Conservation (phyloP, 2,113 vertebrate species). For the Saimiri boliviensis region DNA sequence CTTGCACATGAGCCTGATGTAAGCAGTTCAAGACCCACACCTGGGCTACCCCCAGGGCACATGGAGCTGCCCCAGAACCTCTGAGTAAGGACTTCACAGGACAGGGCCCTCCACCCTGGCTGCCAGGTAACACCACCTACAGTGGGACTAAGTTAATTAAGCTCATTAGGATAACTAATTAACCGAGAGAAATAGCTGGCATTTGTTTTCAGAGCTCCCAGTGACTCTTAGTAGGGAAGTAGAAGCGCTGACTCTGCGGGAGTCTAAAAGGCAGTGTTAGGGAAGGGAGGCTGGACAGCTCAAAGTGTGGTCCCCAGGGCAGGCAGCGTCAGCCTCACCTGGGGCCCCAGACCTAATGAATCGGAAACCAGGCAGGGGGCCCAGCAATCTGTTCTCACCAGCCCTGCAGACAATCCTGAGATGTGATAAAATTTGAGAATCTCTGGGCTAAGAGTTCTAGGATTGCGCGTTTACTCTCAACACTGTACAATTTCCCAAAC, state of each 20-base stretch:
- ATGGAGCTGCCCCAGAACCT: background rate
- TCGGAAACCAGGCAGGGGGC: background rate
- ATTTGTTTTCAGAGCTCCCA: background rate
- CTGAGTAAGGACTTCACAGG: background rate
- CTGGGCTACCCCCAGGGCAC: background rate
- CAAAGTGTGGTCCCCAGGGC: background rate
- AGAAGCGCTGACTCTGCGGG: background rate
- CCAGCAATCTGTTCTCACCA: background rate
- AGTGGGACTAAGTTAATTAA: background rate
- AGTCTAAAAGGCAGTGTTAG: background rate
- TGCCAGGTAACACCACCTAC: background rate
- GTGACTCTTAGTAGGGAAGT: background rate
- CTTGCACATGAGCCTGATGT: background rate
- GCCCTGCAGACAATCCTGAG: background rate
- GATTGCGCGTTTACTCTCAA: background rate
- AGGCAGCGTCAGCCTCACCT: background rate
- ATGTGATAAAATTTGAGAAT: background rate
- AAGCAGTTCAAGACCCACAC: background rate
- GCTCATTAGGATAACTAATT: background rate
- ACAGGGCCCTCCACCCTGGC: background rate
- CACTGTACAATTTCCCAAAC: background rate
- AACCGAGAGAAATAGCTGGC: background rate
- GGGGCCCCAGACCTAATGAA: background rate
- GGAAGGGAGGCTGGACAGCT: background rate
- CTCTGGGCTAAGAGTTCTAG: background rate